Evolutionary conservation across 1,140 invertebrate genomes (phyloP).

Genomic region (Caenorhabditis brenneri): DNA sequence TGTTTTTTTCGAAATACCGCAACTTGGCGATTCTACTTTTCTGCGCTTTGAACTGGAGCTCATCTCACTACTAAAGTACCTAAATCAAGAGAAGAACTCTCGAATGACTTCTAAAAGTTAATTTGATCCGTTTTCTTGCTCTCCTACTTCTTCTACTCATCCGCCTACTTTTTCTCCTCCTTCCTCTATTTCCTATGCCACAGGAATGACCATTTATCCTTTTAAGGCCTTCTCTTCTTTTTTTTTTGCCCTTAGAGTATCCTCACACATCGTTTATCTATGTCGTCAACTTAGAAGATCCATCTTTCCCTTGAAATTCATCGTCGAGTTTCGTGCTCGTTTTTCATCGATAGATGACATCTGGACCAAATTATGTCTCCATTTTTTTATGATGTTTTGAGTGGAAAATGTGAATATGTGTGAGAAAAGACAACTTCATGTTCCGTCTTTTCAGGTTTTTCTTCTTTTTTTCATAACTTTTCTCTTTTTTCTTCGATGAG

Average conservation of each 20-base stretch:
- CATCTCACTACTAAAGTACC: too few species aligned
- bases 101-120: background rate
- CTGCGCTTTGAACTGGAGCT: too few species aligned
- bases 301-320: too few species aligned
- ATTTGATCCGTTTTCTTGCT: background rate
- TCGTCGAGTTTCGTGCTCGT: background rate
- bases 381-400: slow-evolving; percentile 22
- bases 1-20: too few species aligned
- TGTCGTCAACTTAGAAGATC: too few species aligned
- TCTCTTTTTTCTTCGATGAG: background rate
- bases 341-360: background rate
- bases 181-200: background rate
- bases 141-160: background rate
- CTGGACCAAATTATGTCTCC: slow-evolving; percentile 22
- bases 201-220: background rate
- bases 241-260: background rate
- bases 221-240: background rate
- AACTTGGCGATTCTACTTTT: too few species aligned
- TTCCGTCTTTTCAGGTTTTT: background rate
- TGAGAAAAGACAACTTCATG: background rate
- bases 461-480: background rate
- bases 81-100: background rate
- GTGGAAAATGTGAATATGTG: slow-evolving; percentile 11
- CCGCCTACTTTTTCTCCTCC: background rate
- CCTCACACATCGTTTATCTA: background rate